A percentile compares a stretch with the other conserved stretches of the same genome.
phyloP scores from a whole-genome alignment of 2,113 vertebrate genomes.

The Chlorodrepanis virens region DNA sequence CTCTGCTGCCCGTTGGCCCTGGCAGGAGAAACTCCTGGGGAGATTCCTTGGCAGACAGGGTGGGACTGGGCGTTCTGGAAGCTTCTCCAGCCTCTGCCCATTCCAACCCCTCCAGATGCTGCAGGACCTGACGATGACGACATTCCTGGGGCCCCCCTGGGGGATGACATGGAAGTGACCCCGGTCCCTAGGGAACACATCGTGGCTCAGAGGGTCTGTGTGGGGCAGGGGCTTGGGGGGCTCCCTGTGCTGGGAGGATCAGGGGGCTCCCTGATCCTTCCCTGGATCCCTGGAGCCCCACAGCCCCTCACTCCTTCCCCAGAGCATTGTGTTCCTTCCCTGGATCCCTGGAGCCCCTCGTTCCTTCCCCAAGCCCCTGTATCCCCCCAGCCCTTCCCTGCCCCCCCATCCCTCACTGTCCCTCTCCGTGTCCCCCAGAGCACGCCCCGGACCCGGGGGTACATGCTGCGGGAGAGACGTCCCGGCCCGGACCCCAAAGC shows the following conservation, averaged over 20 bases:
- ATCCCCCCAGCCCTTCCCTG: background rate
- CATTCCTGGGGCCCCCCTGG: background rate
- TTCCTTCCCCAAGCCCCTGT: background rate
- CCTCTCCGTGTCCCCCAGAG: background rate
- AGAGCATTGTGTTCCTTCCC: too few species aligned
- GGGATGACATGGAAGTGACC: constrained; percentile 4
- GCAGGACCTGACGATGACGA: background rate
- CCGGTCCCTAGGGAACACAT: constrained; percentile 18
- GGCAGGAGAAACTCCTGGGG: background rate
- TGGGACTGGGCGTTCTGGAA: background rate
- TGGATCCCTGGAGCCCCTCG: too few species aligned
- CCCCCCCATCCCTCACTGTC: background rate
- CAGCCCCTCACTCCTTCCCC: too few species aligned
- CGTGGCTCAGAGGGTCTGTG: constrained; percentile 74
- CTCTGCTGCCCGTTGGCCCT: background rate
- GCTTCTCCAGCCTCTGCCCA: rapidly evolving
- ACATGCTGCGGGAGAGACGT: constrained; percentile 52
- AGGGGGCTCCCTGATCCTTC: background rate
- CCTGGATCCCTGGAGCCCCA: background rate
- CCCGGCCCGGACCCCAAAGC: background rate
- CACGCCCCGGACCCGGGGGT: background rate
- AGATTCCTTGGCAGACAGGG: background rate
- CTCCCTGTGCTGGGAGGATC: too few species aligned
- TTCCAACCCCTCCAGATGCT: background rate
- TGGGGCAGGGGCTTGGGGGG: background rate